Base-by-base conservation (phyloP, 1,140 invertebrate genomes). In the Megathymus violae region DNA sequence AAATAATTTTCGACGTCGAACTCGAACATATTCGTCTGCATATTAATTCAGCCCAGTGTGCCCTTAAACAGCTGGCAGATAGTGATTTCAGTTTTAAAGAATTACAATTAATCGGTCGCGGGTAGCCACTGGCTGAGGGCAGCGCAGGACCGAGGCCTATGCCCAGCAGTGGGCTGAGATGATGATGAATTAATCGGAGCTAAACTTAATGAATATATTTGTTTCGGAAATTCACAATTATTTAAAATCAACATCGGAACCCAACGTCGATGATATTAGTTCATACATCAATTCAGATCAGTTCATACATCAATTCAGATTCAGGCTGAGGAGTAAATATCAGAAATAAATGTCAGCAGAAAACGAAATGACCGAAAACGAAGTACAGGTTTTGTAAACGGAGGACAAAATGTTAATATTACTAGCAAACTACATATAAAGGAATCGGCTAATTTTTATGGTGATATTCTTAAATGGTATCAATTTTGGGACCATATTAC, bases 401-500 rank as follows among this genome's bases (percentile, higher is more conserved):
- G 44, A 6, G 11, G 19, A 6, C 19, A 13, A 27, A 47, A 47
- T 25, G 10, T 22, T 25, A 47, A 27, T 25, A 47, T 47, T 25
- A 47, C 6, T 25, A 47, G 44, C 5, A 36, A 36, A 11, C 4
- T 36, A 7, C 34, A 10, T 36, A 36, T 10, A 36, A 36, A 11
- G 34, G 58, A 50, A 14, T 34, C 40, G 9, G 44, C 40, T 9
- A 34, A 40, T 47, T 61, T 43, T 54, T 34, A 44, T 17, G 34
- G 40, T 11, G 22, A 69, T n/a, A 15, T 56, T 22, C 43, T 67
- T 27, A 50, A 31, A 14, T 67, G 66, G 61, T 44, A 64, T 43
- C 41, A 59, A 3, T 69, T 69, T 54, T 69, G 61, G 56, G 56
- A 69, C 10, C 54, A 59, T 14, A 46, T 47, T 46, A 46, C 58